phyloP scores from a whole-genome alignment of 2,888 invertebrate genomes.

The Bembecia ichneumoniformis region DNA sequence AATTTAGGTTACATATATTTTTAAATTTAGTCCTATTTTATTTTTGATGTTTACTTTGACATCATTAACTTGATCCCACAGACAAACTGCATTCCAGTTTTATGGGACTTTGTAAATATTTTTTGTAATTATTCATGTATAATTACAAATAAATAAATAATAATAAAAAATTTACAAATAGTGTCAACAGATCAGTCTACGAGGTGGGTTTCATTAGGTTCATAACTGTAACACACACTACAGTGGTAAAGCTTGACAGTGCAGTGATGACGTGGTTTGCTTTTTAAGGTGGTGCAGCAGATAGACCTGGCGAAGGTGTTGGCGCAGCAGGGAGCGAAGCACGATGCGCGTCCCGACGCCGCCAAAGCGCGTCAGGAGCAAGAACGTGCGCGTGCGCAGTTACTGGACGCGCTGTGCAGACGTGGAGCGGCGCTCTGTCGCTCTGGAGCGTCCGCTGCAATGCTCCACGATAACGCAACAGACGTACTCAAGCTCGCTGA shows the following conservation, averaged over 20 bases:
- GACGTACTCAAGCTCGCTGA: slow-evolving; percentile 88
- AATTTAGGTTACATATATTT: too few species aligned
- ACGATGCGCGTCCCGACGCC: slow-evolving; percentile 86
- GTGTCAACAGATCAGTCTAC: too few species aligned
- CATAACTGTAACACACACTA: background rate
- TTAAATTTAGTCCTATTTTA: too few species aligned
- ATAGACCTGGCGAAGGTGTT: slow-evolving; percentile 86
- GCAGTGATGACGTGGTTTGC: background rate
- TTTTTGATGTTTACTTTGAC: too few species aligned
- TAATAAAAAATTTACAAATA: too few species aligned
- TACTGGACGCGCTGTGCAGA: slow-evolving; percentile 85
- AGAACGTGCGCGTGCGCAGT: slow-evolving; percentile 85
- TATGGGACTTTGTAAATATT: too few species aligned
- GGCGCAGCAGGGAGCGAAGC: slow-evolving; percentile 87
- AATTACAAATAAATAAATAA: too few species aligned
- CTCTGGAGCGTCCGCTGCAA: slow-evolving; percentile 53
- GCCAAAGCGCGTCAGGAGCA: slow-evolving; percentile 87
- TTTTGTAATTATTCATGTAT: too few species aligned
- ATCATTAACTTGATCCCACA: too few species aligned
- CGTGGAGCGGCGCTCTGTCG: slow-evolving; percentile 82
- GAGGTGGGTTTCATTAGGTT: too few species aligned
- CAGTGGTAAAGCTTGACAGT: too few species aligned
- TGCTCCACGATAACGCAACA: slow-evolving; percentile 25
- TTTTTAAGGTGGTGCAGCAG: slow-evolving; percentile 62
- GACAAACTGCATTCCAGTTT: too few species aligned